These are phyloP conservation scores for Cyphomyrus plagiostoma DNA, from an alignment of 2,113 vertebrate genomes.

Conservation along the genomic window DNA sequence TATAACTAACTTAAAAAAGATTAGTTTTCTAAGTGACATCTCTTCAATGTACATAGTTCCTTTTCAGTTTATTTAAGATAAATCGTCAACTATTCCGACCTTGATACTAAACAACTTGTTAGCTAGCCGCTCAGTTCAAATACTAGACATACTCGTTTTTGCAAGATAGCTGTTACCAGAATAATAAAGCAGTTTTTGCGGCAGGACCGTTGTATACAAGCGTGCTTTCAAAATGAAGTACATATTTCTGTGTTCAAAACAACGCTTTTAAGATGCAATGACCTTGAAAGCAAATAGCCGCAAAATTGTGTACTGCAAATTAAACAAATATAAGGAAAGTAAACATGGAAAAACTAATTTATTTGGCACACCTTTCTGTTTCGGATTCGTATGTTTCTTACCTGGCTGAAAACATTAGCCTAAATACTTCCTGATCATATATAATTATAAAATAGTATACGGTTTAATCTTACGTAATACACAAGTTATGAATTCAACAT, in stretches of 20 bases:
- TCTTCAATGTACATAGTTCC: neutral
- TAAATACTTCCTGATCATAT: neutral
- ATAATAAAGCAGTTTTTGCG: neutral
- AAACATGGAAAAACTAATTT: neutral
- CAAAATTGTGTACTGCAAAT: neutral
- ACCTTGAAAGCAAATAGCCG: neutral
- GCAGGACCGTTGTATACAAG: neutral
- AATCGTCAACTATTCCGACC: neutral
- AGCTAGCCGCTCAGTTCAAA: neutral
- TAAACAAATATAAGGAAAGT: neutral
- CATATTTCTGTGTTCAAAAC: neutral
- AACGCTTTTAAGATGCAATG: neutral
- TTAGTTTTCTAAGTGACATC: neutral
- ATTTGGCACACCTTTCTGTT: neutral
- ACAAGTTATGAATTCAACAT: neutral
- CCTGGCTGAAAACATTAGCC: neutral
- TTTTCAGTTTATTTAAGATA: neutral
- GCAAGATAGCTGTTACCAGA: neutral
- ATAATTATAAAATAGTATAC: neutral
- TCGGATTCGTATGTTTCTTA: neutral
- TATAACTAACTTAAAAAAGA: neutral
- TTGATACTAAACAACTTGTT: neutral
- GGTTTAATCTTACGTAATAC: neutral
- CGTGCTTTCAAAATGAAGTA: neutral
- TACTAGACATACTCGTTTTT: neutral